A percentile compares a stretch with the other conserved stretches of the same genome.
phyloP scores from a whole-genome alignment of 2,888 invertebrate species.

The Cancer borealis region DNA sequence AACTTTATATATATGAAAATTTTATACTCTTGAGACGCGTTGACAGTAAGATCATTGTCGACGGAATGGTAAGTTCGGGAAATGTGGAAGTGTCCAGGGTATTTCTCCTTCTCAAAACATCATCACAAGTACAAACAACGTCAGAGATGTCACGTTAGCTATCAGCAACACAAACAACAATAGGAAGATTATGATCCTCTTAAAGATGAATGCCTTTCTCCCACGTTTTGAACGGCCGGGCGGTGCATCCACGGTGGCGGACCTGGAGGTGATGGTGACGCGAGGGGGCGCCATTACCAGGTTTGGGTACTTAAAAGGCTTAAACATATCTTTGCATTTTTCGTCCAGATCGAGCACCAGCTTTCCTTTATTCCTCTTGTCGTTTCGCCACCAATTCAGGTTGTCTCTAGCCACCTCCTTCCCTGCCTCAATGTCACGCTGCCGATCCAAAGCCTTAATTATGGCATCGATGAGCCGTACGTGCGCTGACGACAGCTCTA shows the following conservation, averaged over 20 bases:
- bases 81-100: not conserved
- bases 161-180: not conserved
- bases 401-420: not conserved
- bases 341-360: not conserved
- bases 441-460: not conserved
- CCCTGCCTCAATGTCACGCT: not conserved
- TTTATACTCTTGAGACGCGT: not conserved
- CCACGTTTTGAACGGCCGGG: not conserved
- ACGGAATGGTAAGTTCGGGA: not conserved
- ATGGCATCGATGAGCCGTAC: not conserved
- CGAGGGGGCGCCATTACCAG: not conserved
- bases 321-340: not conserved
- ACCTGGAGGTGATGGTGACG: not conserved
- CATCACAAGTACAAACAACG: not conserved
- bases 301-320: not conserved
- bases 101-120: conserved; percentile 12
- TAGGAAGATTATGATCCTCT: not conserved
- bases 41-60: not conserved
- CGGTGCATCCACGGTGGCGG: not conserved
- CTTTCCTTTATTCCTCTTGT: not conserved
- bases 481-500: not conserved
- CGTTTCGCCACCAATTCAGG: not conserved
- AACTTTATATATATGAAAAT: not conserved
- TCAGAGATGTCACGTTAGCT: not conserved
- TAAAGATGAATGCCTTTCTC: not conserved